phyloP scores from a whole-genome alignment of 2,888 invertebrate species.

The Amaurobius ferox region DNA sequence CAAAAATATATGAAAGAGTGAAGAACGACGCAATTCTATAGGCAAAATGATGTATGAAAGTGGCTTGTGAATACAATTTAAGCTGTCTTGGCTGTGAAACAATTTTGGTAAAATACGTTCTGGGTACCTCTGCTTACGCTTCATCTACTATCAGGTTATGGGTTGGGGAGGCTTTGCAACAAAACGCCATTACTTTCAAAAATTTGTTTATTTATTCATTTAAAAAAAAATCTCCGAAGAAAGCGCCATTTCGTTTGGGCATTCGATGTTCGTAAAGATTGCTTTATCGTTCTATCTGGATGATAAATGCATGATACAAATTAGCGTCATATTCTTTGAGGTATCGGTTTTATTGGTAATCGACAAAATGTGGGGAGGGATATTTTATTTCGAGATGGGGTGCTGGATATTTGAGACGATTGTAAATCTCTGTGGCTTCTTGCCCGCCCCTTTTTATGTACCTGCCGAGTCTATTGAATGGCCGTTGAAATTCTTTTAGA shows the following conservation, averaged over 20 bases:
- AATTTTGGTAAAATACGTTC: slow-evolving; percentile 69
- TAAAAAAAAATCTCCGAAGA: slow-evolving; percentile 1
- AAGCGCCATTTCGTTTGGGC: slow-evolving; percentile 34
- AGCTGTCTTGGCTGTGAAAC: slow-evolving; percentile 56
- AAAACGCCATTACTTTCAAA: slow-evolving; percentile 37
- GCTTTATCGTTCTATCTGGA: background rate
- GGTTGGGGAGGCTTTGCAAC: slow-evolving; percentile 43
- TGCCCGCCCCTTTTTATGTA: background rate
- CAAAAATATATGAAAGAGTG: background rate
- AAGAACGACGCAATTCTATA: background rate
- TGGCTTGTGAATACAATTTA: slow-evolving; percentile 59
- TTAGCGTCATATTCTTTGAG: slow-evolving; percentile 38
- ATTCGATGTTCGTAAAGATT: slow-evolving; percentile 1
- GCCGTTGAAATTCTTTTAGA: background rate
- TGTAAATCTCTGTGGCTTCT: background rate
- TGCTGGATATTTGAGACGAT: background rate
- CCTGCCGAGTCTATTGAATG: background rate
- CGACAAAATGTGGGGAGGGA: background rate
- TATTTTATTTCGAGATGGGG: background rate
- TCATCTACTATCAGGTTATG: slow-evolving; percentile 68
- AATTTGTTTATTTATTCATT: slow-evolving; percentile 64
- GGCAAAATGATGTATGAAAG: slow-evolving; percentile 60
- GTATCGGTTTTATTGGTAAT: slow-evolving; percentile 21
- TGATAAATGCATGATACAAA: slow-evolving; percentile 55
- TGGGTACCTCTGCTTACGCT: slow-evolving; percentile 56